Conservation (phyloP, 2,113 vertebrate genomes). For the Cromileptes altivelis region DNA sequence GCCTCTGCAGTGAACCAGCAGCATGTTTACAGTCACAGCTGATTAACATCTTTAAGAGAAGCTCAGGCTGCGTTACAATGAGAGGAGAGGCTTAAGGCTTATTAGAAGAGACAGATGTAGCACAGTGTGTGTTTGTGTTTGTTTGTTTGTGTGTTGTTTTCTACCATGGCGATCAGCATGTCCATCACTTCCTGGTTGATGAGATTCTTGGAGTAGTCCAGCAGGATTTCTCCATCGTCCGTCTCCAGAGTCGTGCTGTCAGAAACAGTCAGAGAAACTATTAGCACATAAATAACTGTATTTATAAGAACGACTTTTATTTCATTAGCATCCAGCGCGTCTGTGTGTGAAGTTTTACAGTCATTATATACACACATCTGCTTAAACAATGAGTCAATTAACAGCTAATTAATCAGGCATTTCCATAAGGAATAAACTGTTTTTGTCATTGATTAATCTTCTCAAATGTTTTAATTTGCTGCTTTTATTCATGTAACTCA, state of each 20-base stretch:
- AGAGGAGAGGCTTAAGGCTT: constrained; percentile 27
- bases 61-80: no score
- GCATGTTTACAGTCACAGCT: background rate
- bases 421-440: no score
- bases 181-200: constrained; percentile 91
- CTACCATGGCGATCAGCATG: constrained; percentile 93
- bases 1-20: background rate
- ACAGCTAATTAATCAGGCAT: no score
- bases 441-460: background rate
- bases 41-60: background rate
- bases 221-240: constrained; percentile 90
- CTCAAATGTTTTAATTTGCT: background rate
- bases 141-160: constrained; percentile 3
- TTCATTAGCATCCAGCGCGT: no score
- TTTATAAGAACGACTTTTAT: no score
- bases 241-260: constrained; percentile 89
- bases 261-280: background rate
- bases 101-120: constrained; percentile 28
- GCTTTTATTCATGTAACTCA: background rate
- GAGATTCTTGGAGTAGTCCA: constrained; percentile 98
- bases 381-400: no score
- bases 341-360: no score
- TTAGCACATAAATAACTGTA: background rate
- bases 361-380: no score
- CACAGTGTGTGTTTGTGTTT: background rate